Conservation (phyloP, 1,140 invertebrate genomes). For the Episyrphus balteatus region DNA sequence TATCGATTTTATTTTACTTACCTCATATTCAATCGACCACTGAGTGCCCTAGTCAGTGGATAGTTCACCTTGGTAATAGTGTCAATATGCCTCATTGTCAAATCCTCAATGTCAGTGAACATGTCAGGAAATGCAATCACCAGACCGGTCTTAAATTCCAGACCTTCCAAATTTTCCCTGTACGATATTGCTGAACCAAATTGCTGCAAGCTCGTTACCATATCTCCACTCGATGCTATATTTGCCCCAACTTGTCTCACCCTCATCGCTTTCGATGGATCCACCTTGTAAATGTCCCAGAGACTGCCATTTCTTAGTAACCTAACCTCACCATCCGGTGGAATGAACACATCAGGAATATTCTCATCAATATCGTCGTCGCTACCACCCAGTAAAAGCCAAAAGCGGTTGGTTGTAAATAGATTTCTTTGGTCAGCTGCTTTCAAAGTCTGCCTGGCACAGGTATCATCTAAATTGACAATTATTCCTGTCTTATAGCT, state of each 20-base stretch:
- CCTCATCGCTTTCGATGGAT: conserved; percentile 16
- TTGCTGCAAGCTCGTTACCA: conserved; percentile 13
- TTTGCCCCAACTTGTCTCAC: conserved; percentile 5
- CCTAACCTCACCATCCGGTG: conserved; percentile 25
- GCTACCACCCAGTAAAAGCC: conserved; percentile 19
- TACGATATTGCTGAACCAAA: conserved; percentile 27
- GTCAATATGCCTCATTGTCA: conserved; percentile 39
- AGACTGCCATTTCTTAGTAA: conserved; percentile 12
- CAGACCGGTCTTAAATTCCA: conserved; percentile 24
- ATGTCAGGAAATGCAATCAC: conserved; percentile 35
- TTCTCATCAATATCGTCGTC: conserved; percentile 14
- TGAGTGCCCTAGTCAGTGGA: conserved; percentile 36
- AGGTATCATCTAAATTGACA: conserved; percentile 18
- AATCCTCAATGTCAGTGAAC: conserved; percentile 33
- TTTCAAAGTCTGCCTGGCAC: conserved; percentile 22
- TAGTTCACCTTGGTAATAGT: conserved; percentile 43
- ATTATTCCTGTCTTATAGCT: conserved; percentile 22
- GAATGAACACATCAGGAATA: conserved; percentile 22
- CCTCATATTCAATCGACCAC: conserved; percentile 40
- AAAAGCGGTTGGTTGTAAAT: conserved; percentile 30
- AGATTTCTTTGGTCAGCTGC: conserved; percentile 26
- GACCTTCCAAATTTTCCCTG: conserved; percentile 26
- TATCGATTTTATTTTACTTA: conserved; percentile 8
- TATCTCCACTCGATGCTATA: conserved; percentile 10
- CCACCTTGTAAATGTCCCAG: conserved; percentile 26